Evolutionary conservation across 2,797 vertebrate genomes (phyloP).

Genomic region (Pseudopleuronectes americanus): DNA sequence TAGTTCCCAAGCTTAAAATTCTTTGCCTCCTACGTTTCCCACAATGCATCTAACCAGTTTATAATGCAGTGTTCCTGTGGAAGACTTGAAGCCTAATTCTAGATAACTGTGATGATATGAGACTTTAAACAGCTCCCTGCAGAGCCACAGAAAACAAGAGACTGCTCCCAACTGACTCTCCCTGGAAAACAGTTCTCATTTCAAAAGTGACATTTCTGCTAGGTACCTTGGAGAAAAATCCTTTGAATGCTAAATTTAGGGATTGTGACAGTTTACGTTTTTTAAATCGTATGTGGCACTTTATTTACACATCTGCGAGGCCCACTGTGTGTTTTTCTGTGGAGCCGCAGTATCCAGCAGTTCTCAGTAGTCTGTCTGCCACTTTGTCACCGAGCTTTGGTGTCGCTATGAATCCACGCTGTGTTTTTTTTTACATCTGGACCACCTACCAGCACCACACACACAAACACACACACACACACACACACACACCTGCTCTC

Average conservation of each 20-base stretch:
- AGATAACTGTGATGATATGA: background rate
- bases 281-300: background rate
- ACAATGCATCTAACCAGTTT: background rate
- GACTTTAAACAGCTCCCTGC: background rate
- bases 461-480: slow-evolving; percentile 26
- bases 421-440: slow-evolving; percentile 37
- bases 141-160: background rate
- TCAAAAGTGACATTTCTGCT: background rate
- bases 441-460: slow-evolving; percentile 40
- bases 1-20: background rate
- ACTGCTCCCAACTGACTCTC: background rate
- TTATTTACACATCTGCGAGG: background rate
- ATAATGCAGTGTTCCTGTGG: background rate
- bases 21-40: too few relatives aligned
- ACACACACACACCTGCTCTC: slow-evolving; percentile 64
- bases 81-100: background rate
- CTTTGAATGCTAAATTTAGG: background rate
- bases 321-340: slow-evolving; percentile 5
- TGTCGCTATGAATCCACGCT: slow-evolving; percentile 12
- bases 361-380: slow-evolving; percentile 12
- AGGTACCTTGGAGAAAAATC: too few relatives aligned
- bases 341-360: background rate
- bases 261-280: background rate
- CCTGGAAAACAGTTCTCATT: background rate
- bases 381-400: background rate